Conservation (phyloP, 2,113 vertebrate genomes). For the Neodontobutis hainanensis region DNA sequence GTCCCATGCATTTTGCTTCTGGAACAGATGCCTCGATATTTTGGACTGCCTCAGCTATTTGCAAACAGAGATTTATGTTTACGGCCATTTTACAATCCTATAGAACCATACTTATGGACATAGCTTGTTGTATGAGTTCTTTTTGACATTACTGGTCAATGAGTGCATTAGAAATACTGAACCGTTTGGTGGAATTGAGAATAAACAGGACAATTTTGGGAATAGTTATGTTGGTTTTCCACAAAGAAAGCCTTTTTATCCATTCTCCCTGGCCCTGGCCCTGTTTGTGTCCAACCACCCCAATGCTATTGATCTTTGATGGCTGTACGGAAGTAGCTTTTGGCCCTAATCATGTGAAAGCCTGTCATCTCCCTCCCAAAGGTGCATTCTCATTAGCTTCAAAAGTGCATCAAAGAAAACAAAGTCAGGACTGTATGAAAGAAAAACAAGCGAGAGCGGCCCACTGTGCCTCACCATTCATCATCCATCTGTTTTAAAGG, state of each 20-base stretch:
- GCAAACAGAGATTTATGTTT: too few species aligned
- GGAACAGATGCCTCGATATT: too few species aligned
- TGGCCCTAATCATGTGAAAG: slow-evolving; percentile 54
- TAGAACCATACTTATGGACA: too few species aligned
- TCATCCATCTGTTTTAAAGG: slow-evolving; percentile 64
- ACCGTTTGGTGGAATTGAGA: too few species aligned
- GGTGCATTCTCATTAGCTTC: slow-evolving; percentile 54
- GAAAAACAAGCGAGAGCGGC: slow-evolving; percentile 34
- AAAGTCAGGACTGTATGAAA: slow-evolving; percentile 43
- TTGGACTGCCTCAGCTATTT: too few species aligned
- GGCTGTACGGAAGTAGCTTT: slow-evolving; percentile 54
- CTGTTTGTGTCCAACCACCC: slow-evolving; percentile 42
- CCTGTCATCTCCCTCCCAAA: slow-evolving; percentile 40
- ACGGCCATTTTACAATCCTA: too few species aligned
- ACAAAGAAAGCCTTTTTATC: slow-evolving; percentile 3
- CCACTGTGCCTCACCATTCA: slow-evolving; percentile 53
- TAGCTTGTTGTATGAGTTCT: too few species aligned
- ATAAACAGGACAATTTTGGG: slow-evolving; percentile 19
- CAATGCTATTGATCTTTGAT: slow-evolving; percentile 50
- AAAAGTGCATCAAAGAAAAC: slow-evolving; percentile 63
- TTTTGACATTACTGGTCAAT: too few species aligned
- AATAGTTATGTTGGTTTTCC: slow-evolving; percentile 37
- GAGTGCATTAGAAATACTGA: too few species aligned
- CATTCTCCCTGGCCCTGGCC: slow-evolving; percentile 17
- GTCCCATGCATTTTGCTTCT: too few species aligned